Evolutionary conservation across 2,797 vertebrate species (phyloP), one percentile per base, ranked within the genome.

Genomic region (Clarias fuscus): DNA sequence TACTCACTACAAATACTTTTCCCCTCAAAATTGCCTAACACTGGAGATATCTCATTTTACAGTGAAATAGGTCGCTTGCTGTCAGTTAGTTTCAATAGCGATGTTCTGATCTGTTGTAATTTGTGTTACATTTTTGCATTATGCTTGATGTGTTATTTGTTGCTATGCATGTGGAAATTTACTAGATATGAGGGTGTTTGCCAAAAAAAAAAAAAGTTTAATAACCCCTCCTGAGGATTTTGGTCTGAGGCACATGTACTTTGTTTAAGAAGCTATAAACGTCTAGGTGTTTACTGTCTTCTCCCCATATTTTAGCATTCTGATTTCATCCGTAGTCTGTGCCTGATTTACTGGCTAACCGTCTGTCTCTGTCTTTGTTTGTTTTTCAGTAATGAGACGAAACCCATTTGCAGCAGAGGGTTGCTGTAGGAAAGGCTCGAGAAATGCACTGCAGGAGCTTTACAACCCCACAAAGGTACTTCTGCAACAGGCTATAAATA

Each of bases 391-490:
- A 93, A 97, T 99, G 96, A 96, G 97, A 93, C 96, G 97, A 93
- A 98, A 97, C 94, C 96, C 97, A 24, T 99, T 99, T 0, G 95
- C 96, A 71, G 95, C 96, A 93, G 97, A 98, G 85, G 96, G 97
- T 91, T 99, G 98, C 93, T 99, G 97, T 89, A 94, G 96, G 91
- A 99, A 97, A 93, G 97, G 97, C 59, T 98, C 98, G 22, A 95
- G 97, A 87, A 99, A 97, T 59, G 97, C 98, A 0, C 94, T 99
- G 61, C 97, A 98, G 91, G 97, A 99, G 27, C 97, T 99, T 84
- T 99, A 99, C 95, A 98, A 95, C 93, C 97, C 98, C 20, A 96
- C 95, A 61, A 97, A 98, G 97, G 98, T 99, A 85, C 62, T 11
- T 77, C 13, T 84, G 56, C 68, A 48, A 40, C n/a, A 53, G 10